Evolutionary conservation across 2,113 vertebrate species (phyloP).

Genomic region (Galemys pyrenaicus): DNA sequence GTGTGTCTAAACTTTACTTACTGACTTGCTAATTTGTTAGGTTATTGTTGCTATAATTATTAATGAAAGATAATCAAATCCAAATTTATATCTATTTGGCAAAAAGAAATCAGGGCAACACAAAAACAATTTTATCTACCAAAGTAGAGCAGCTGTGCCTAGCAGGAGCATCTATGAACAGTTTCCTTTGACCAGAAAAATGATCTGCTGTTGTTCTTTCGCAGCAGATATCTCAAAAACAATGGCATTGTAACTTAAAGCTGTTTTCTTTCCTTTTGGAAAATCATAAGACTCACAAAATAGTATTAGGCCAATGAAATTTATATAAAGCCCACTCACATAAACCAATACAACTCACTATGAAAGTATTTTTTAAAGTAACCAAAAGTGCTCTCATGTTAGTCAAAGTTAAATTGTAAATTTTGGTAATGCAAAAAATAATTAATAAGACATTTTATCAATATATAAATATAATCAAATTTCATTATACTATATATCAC

Average conservation of each 20-base stretch:
- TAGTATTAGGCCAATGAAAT: background rate
- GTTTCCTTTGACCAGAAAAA: background rate
- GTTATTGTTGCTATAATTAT: background rate
- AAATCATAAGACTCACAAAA: slow-evolving; percentile 1
- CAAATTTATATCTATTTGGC: background rate
- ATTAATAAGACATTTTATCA: slow-evolving; percentile 19
- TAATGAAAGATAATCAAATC: slow-evolving; percentile 15
- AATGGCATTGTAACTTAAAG: background rate
- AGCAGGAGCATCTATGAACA: background rate
- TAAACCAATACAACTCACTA: slow-evolving; percentile 14
- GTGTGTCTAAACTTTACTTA: background rate
- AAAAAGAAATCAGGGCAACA: slow-evolving; percentile 32
- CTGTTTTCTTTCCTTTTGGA: background rate
- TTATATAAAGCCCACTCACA: background rate
- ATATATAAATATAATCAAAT: slow-evolving; percentile 40
- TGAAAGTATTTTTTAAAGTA: slow-evolving; percentile 17
- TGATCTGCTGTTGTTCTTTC: background rate
- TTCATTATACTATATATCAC: slow-evolving; percentile 18
- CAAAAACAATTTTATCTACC: background rate
- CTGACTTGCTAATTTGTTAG: background rate
- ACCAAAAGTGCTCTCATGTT: background rate
- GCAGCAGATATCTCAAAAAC: background rate
- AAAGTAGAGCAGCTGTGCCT: background rate
- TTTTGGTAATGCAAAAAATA: background rate
- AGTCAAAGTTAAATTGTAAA: background rate